Base-by-base conservation (phyloP, 2,888 invertebrate genomes). In the Antheraea yamamai region DNA sequence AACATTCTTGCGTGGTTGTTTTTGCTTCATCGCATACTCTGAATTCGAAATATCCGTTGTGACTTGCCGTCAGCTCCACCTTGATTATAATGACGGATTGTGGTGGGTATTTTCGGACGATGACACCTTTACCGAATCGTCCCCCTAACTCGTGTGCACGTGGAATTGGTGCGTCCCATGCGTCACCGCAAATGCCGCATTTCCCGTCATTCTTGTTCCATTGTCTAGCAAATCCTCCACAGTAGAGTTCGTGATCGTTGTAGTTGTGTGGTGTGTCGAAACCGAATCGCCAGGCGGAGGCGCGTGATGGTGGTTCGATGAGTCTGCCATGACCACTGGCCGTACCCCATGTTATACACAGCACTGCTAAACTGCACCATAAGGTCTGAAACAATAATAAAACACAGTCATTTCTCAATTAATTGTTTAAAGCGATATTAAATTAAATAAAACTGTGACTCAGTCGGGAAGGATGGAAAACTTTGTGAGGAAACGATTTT, bases 231-330 rank as follows among this genome's bases (percentile, higher is more conserved):
- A 97, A 98, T 16, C 98, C 98, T 0, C 98, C 98, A 88, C 98
- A 98, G 91, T 97, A 98, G 7, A 97, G 95, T 86, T 98, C 98
- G 88, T 98, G 97, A 91, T 98, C 98, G 89, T 98, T 98, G 92
- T 98, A 98, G 90, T 98, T 97, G 84, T 97, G 97, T 1, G 98
- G 98, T 2, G 98, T 98, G 87, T 97, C 96, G 90, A 98, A 98
- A 76, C 98, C 98, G 91, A 97, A 98, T 80, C 98, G 96, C 98
- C 98, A 98, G 84, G 98, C 98, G 0, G 97, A 97, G 10, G 98
- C 97, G 77, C 98, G 95, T 74, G 98, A 98, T 2, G 98, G 98
- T 0, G 98, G 98, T 87, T 98, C 98, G 76, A 98, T 96, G 76
- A 97, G 95, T 83, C 97, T 95, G 58, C 97, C 97, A 89, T 97